Evolutionary conservation across 1,140 invertebrate species (phyloP), one percentile per base, ranked within the genome.

Genomic region (Musca domestica): DNA sequence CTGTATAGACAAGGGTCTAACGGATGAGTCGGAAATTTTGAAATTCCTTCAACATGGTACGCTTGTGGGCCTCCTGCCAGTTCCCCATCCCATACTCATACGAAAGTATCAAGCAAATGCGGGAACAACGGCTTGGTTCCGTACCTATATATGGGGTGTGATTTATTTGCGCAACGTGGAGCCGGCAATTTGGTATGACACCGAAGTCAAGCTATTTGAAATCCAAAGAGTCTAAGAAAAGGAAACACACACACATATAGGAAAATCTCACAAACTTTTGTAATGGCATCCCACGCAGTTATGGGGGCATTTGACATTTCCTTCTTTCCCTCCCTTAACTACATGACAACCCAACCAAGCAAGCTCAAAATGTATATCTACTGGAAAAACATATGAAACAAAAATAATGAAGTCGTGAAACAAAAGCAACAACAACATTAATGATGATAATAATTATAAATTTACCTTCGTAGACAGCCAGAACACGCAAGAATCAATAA

Each of bases 11-110:
- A 99, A 99, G 81, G 96, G 96, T n/a, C 83, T 99, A 69, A 99
- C 97, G 6, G 98, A 99, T 85, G 98, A 99, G 85, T 98, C 94
- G 83, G 98, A 99, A 86, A 99, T 99, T 82, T 86, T 99, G 12
- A 98, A 98, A 80, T 99, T 99, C 85, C 86, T 99, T 15, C 98
- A 99, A 85, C 96, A 99, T 84, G 98, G 98, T 64, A 99, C 98
- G 1, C 84, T 99, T 64, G 98, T 99, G 10, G 98, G 98, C 4
- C 85, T 99, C 22, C 83, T 99, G 56, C 98, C 98, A 1, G 98
- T 99, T 49, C 98, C 98, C 7, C 98, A 99, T 87, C 97, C 98
- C 10, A 99, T 99, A 80, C 87, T 99, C 51, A 99, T 99, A 72
- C 86, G 98, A 71, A 98, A 98, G 84, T 99, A 99, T 85, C 97